Base-by-base conservation (phyloP, 2,797 vertebrate species). In the Ambastaia sidthimunki region DNA sequence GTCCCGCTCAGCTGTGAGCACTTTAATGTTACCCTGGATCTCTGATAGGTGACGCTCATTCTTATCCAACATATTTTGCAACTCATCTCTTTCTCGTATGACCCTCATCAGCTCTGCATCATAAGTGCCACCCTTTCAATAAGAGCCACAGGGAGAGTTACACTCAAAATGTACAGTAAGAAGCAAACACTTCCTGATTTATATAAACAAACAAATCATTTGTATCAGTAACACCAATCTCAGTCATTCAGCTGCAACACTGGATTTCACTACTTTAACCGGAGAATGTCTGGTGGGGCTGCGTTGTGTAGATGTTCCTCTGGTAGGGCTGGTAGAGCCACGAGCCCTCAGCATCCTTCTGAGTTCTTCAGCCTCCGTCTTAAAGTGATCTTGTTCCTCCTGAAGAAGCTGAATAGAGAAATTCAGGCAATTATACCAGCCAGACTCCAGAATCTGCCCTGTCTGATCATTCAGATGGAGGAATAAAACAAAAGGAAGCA, bases 1-100 rank as follows among this genome's bases (percentile, higher is more conserved):
- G 75, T 95, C 92, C 83, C 94, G 90, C 71, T 95, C 94, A 44
- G 92, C 92, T 70, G 89, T 93, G 76, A 95, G 91, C 85, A 95
- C 92, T 83, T 92, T 92, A 68, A 94, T 74, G 50, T 95, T 94
- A 80, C 88, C 92, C 89, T 95, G 94, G 85, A 94, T 92, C 92
- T 96, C 93, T 86, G 92, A 90, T 79, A 95, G 70, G 71, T 88
- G 92, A 25, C 83, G 85, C 77, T 96, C 87, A 41, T 92, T 90
- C 82, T 93, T 95, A 84, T 92, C 92, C 83, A 94, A 80, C 31
- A 88, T 91, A 80, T 87, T 88, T 82, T 91, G 92, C 80, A 93
- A 82, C 48, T 94, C 91, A 85, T 95, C 93, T 82, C 50, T 31
- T 81, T 95, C 92, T 86, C 85, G 90, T 50, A 89, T 23, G 48